Evolutionary conservation across 2,113 vertebrate genomes (phyloP).

Genomic region (Macroglossus sobrinus): DNA sequence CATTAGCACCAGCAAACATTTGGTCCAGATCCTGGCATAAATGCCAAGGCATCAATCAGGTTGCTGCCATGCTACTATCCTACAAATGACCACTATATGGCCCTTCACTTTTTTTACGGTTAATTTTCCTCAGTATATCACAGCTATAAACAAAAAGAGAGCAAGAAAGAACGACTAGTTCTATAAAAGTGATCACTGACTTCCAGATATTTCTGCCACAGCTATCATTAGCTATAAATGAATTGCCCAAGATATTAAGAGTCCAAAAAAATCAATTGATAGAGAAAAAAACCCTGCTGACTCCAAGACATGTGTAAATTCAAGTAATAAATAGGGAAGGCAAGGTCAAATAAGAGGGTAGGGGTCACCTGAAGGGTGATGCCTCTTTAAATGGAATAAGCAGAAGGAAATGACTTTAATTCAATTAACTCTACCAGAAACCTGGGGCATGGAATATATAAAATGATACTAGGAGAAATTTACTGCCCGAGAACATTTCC

Average conservation of each 20-base stretch:
- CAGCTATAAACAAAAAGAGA: background rate
- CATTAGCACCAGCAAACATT: slow-evolving; percentile 18
- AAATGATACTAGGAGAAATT: slow-evolving; percentile 22
- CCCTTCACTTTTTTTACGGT: background rate
- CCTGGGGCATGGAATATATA: slow-evolving; percentile 43
- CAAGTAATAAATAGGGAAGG: slow-evolving; percentile 52
- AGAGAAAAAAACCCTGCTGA: slow-evolving; percentile 59
- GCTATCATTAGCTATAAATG: slow-evolving; percentile 49
- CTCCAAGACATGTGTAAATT: slow-evolving; percentile 43
- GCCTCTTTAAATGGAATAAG: slow-evolving; percentile 50
- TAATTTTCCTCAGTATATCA: background rate
- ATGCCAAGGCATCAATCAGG: background rate
- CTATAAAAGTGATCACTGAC: slow-evolving; percentile 10
- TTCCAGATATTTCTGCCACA: background rate
- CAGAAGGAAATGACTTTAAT: slow-evolving; percentile 66
- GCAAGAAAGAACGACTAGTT: background rate
- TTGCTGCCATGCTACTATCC: background rate
- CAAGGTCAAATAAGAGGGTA: slow-evolving; percentile 49
- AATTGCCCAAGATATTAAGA: slow-evolving; percentile 47
- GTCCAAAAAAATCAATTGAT: slow-evolving; percentile 60
- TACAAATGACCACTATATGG: background rate
- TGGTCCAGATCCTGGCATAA: background rate
- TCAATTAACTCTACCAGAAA: slow-evolving; percentile 58
- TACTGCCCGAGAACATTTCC: background rate
- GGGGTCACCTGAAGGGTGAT: slow-evolving; percentile 47